Percentiles rank a stretch among this genome's conserved stretches.
Conservation (phyloP, 2,797 vertebrate species). For the Ctenopoma multispine region DNA sequence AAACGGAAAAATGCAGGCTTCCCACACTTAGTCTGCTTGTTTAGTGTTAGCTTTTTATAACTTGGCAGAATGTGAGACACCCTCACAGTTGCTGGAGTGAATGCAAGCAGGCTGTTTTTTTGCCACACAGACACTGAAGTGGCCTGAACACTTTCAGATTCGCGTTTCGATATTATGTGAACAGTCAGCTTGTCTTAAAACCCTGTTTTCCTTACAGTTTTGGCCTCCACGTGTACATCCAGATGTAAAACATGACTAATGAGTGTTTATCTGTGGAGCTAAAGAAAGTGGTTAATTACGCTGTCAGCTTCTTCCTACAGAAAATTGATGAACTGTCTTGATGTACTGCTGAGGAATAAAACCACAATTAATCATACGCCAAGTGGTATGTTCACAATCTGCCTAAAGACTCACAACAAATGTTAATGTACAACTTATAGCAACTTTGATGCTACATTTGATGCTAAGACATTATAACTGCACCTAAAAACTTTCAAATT, state of each 20-base stretch:
- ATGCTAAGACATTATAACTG: background rate
- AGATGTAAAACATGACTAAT: constrained; percentile 63
- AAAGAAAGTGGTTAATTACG: constrained; percentile 74
- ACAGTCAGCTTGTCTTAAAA: constrained; percentile 32
- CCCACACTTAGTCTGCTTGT: constrained; percentile 62
- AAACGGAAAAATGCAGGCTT: constrained; percentile 50
- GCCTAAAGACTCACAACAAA: constrained; percentile 20
- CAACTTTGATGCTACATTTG: constrained; percentile 3
- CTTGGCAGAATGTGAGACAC: constrained; percentile 59
- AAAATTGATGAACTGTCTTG: constrained; percentile 66
- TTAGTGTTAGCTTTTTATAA: constrained; percentile 63
- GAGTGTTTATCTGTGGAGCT: constrained; percentile 64
- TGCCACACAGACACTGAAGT: constrained; percentile 27
- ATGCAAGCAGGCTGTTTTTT: constrained; percentile 38
- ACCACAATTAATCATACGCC: constrained; percentile 56
- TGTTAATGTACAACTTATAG: background rate
- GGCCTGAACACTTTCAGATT: constrained; percentile 27
- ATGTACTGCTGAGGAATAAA: constrained; percentile 64
- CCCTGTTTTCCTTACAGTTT: constrained; percentile 31
- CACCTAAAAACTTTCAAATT: background rate
- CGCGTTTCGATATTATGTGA: constrained; percentile 44
- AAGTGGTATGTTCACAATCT: constrained; percentile 46
- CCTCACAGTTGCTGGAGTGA: constrained; percentile 43
- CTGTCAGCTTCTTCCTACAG: constrained; percentile 62
- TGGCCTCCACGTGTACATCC: constrained; percentile 20